Evolutionary conservation across 2,113 vertebrate genomes (phyloP).

Genomic region (Megalops atlanticus): DNA sequence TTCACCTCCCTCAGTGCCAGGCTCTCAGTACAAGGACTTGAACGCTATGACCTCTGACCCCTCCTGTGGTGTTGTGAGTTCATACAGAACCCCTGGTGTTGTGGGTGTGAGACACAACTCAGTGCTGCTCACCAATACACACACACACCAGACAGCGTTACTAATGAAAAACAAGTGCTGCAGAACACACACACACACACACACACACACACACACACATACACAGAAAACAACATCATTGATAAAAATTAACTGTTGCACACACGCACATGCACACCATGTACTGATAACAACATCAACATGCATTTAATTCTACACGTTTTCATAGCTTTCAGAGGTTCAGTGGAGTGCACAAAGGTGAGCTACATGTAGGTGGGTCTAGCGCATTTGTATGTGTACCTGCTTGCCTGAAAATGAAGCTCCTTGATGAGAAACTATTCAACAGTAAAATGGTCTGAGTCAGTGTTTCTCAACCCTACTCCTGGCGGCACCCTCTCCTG

Average conservation of each 20-base stretch:
- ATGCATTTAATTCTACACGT: too few relatives aligned
- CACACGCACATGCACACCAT: slow-evolving; percentile 17
- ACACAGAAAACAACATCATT: slow-evolving; percentile 31
- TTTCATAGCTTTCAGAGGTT: too few relatives aligned
- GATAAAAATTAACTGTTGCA: too few relatives aligned
- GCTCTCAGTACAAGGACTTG: not conserved
- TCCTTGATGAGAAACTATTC: too few relatives aligned
- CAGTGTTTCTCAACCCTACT: too few relatives aligned
- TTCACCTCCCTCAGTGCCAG: not conserved
- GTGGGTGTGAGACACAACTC: not conserved
- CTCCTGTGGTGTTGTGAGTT: not conserved
- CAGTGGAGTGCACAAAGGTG: too few relatives aligned
- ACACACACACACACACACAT: slow-evolving; percentile 26
- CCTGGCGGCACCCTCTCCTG: too few relatives aligned
- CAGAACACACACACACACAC: slow-evolving; percentile 56
- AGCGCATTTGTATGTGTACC: too few relatives aligned
- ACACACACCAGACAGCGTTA: slow-evolving; percentile 51
- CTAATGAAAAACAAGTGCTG: slow-evolving; percentile 52
- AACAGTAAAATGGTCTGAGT: too few relatives aligned
- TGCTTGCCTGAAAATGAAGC: too few relatives aligned
- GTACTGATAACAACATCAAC: slow-evolving; percentile 37
- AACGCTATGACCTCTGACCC: not conserved
- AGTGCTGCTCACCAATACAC: not conserved
- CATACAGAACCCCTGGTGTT: not conserved
- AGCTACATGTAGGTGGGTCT: too few relatives aligned